These are phyloP conservation scores for Mus musculus DNA, from an alignment of 2,113 vertebrate genomes.

Conservation along the genomic window GRCm39 chrX:112291501-112292000, in stretches of 20 bases:
- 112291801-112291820: not conserved
- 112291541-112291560: not conserved
- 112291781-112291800: slow-evolving; percentile 36
- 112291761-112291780: not conserved
- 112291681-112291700: not conserved
- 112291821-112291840: slow-evolving; percentile 5
- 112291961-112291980: not conserved
- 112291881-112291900: slow-evolving; percentile 29
- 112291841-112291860: slow-evolving; percentile 29
- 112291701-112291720: slow-evolving; percentile 8
- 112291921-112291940: not conserved
- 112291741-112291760: not conserved
- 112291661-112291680: slow-evolving; percentile 6
- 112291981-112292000: not conserved
- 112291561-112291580: not conserved
- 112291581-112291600: slow-evolving; percentile 49
- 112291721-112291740: not conserved
- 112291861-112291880: slow-evolving; percentile 37
- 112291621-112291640: slow-evolving; percentile 36
- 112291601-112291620: not conserved
- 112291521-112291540: not conserved
- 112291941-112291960: not conserved
- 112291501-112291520: not conserved
- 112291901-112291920: slow-evolving; percentile 8
- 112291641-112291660: slow-evolving; percentile 8